These are phyloP conservation scores for Congeria kusceri DNA, from an alignment of 2,888 invertebrate species.

Conservation along the genomic window DNA sequence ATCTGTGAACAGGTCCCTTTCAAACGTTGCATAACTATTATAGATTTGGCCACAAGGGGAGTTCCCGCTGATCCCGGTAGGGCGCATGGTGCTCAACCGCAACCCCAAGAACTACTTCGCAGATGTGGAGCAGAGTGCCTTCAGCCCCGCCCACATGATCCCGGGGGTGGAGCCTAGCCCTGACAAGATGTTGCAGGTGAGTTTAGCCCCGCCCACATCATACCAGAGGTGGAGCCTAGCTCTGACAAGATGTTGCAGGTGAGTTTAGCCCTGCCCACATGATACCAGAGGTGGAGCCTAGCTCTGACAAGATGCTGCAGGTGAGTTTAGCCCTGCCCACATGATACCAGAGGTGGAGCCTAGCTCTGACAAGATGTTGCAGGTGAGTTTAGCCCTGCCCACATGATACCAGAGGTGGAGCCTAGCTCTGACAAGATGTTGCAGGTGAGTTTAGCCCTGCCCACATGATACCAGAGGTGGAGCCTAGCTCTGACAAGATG, in stretches of 20 bases:
- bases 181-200: slow-evolving; percentile 93
- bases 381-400: too few relatives aligned
- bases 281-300: too few relatives aligned
- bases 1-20: too few relatives aligned
- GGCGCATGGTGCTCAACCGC: slow-evolving; percentile 93
- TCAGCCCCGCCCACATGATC: slow-evolving; percentile 94
- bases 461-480: too few relatives aligned
- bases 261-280: slow-evolving; percentile 4
- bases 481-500: too few relatives aligned
- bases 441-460: too few relatives aligned
- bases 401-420: too few relatives aligned
- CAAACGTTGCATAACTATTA: neutral
- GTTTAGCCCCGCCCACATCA: slow-evolving; percentile 88
- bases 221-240: slow-evolving; percentile 96
- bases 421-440: too few relatives aligned
- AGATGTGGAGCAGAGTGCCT: slow-evolving; percentile 97
- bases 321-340: too few relatives aligned
- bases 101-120: slow-evolving; percentile 97
- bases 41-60: slow-evolving; percentile 94
- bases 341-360: too few relatives aligned
- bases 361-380: too few relatives aligned
- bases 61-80: slow-evolving; percentile 95
- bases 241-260: slow-evolving; percentile 95
- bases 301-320: too few relatives aligned
- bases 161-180: slow-evolving; percentile 97